These are phyloP conservation scores for Pycnonotus jocosus DNA, from an alignment of 2,113 vertebrate species.

Conservation along the genomic window DNA sequence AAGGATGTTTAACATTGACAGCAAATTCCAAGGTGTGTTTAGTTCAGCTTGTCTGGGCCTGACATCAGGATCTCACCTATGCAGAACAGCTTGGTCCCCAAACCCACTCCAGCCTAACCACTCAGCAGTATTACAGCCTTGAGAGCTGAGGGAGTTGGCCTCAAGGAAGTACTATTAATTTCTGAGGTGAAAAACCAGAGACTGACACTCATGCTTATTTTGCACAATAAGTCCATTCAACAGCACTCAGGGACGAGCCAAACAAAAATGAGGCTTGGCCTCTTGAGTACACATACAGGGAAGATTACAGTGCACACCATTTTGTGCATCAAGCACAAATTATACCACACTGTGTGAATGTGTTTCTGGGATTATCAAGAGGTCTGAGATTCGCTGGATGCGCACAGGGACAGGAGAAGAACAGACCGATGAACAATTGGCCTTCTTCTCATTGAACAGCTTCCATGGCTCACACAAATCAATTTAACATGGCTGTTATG, in stretches of 20 bases:
- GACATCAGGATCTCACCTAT: not conserved
- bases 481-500: not conserved
- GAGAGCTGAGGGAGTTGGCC: conserved; percentile 43
- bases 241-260: not conserved
- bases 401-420: not conserved
- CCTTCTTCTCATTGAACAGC: not conserved
- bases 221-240: conserved; percentile 11
- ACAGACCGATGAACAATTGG: not conserved
- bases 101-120: not conserved
- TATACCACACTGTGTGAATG: not conserved
- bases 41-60: conserved; percentile 8
- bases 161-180: conserved; percentile 53
- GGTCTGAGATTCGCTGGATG: not conserved
- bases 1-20: not conserved
- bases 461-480: not conserved
- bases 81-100: not conserved
- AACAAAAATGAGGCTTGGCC: conserved; percentile 21
- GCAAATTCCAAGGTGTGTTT: not conserved
- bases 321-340: not conserved
- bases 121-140: not conserved
- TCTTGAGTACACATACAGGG: not conserved
- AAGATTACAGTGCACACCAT: not conserved
- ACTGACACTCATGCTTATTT: conserved; percentile 46
- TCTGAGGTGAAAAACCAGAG: conserved; percentile 33
- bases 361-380: not conserved